A percentile compares a stretch with the other conserved stretches of the same genome.
Evolutionary conservation across 2,888 invertebrate species (phyloP).

Genomic region (Cryptops parisi): DNA sequence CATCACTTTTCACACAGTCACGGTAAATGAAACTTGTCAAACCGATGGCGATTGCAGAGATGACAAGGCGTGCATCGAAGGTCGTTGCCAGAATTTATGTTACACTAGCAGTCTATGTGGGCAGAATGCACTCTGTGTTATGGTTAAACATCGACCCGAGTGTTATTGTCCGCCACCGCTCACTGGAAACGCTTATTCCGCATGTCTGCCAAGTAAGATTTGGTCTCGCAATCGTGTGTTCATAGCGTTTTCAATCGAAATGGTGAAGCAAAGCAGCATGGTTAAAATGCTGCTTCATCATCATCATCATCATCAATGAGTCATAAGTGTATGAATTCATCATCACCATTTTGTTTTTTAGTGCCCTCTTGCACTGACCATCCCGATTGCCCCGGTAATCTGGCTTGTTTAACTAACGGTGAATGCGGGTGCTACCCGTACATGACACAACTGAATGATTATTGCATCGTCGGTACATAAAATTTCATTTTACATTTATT

Average conservation of each 20-base stretch:
- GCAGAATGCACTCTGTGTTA: slow-evolving; percentile 52
- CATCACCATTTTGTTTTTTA: slow-evolving; percentile 14
- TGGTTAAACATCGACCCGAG: slow-evolving; percentile 55
- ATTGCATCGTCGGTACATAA: slow-evolving; percentile 23
- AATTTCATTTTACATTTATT: not conserved
- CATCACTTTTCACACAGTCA: not conserved
- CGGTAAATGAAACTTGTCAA: no score
- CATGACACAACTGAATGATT: slow-evolving; percentile 22
- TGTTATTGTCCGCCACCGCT: slow-evolving; percentile 65
- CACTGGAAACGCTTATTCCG: slow-evolving; percentile 55
- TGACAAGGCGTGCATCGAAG: slow-evolving; percentile 56
- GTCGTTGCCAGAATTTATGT: slow-evolving; percentile 68
- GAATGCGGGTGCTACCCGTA: slow-evolving; percentile 23
- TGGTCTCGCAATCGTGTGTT: not conserved
- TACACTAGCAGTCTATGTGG: slow-evolving; percentile 51
- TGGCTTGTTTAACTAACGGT: slow-evolving; percentile 21
- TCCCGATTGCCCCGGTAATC: slow-evolving; percentile 23
- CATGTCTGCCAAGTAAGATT: slow-evolving; percentile 43
- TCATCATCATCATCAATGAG: no score
- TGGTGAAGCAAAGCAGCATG: no score
- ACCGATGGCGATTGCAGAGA: slow-evolving; percentile 68
- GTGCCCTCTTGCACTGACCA: slow-evolving; percentile 22
- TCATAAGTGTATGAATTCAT: no score
- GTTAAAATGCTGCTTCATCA: no score
- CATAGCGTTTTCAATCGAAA: not conserved